Conservation (phyloP, 2,113 vertebrate species). For the Scalopus aquaticus region DNA sequence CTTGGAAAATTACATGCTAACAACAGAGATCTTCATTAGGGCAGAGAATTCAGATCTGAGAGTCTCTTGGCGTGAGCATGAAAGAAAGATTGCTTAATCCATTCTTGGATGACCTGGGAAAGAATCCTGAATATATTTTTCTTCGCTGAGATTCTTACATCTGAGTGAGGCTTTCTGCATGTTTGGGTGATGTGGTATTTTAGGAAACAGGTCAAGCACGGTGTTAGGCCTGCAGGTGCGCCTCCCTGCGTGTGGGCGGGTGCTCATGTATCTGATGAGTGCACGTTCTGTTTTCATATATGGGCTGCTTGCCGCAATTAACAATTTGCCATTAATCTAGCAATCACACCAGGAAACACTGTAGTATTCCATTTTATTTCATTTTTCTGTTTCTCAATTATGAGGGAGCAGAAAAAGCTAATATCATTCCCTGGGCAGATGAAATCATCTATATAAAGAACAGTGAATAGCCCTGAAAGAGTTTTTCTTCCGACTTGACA, state of each 20-base stretch:
- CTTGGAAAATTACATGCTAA: accelerated
- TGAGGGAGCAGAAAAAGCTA: background rate
- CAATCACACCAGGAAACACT: background rate
- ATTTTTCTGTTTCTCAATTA: background rate
- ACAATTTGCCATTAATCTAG: background rate
- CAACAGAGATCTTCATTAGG: background rate
- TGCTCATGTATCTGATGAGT: background rate
- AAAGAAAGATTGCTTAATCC: background rate
- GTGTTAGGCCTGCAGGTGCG: background rate
- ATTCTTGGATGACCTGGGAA: background rate
- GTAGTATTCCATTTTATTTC: background rate
- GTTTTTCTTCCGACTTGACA: background rate
- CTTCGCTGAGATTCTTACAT: background rate
- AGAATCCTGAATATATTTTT: background rate
- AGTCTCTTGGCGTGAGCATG: background rate
- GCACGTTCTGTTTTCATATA: background rate
- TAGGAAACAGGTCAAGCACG: background rate
- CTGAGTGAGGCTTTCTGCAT: background rate
- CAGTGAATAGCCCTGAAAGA: background rate
- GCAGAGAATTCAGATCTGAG: background rate
- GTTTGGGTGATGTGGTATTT: background rate
- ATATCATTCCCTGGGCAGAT: background rate
- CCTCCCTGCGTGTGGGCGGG: background rate
- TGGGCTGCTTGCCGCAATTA: background rate
- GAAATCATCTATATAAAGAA: background rate